These are phyloP conservation scores for human DNA, from an alignment of 2,113 vertebrate species.

Conservation along the genomic window DNA sequence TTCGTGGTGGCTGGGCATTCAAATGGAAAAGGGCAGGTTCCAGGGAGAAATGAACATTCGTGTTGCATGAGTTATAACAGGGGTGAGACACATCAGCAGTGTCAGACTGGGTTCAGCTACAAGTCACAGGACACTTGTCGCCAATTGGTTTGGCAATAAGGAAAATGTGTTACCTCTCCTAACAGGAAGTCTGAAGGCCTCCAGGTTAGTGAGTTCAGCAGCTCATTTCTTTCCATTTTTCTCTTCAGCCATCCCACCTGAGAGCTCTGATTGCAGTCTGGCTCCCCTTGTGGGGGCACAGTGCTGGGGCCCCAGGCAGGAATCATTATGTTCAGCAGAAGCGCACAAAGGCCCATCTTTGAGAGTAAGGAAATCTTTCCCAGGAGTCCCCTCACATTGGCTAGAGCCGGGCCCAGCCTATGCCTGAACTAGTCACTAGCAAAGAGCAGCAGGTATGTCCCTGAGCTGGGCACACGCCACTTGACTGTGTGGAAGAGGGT, in stretches of 20 bases:
- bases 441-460: neutral
- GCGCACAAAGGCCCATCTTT: neutral
- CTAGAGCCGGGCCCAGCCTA: neutral
- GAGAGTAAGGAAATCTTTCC: neutral
- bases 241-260: neutral
- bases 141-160: neutral
- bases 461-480: neutral
- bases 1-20: neutral
- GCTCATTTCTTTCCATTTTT: neutral
- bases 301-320: neutral
- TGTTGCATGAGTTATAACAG: neutral
- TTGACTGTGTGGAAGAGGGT: rapidly evolving
- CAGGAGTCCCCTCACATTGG: neutral
- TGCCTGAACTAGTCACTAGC: neutral
- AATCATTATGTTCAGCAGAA: neutral
- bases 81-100: no score
- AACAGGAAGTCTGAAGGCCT: neutral
- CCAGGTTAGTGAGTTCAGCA: no score
- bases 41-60: neutral
- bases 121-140: neutral
- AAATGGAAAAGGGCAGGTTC: neutral
- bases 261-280: neutral
- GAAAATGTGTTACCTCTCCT: neutral
- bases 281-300: neutral
- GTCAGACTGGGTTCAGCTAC: neutral